phyloP scores from a whole-genome alignment of 2,888 invertebrate species.

The Dynastes maya region DNA sequence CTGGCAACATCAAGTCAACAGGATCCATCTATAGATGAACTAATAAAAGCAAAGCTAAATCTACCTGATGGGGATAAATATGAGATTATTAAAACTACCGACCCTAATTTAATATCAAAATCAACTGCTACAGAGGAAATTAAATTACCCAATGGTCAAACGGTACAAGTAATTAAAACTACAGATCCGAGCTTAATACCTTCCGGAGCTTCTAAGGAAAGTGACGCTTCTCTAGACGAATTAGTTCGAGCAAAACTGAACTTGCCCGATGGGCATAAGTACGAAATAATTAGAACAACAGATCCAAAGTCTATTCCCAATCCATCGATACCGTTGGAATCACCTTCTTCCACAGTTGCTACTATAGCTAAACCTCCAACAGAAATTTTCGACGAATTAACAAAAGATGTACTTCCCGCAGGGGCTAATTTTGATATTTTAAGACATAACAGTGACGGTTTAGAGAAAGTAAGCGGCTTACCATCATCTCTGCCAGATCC shows the following conservation, averaged over 20 bases:
- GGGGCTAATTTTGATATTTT: slow-evolving; percentile 87
- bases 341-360: slow-evolving; percentile 71
- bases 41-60: slow-evolving; percentile 24
- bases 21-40: slow-evolving; percentile 65
- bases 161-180: slow-evolving; percentile 72
- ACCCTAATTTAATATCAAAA: slow-evolving; percentile 74
- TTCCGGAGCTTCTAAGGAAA: slow-evolving; percentile 58
- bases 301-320: slow-evolving; percentile 44
- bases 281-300: slow-evolving; percentile 43
- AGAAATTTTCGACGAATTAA: slow-evolving; percentile 82
- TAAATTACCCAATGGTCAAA: slow-evolving; percentile 66
- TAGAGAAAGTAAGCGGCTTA: slow-evolving; percentile 79
- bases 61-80: slow-evolving; percentile 83
- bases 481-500: slow-evolving; percentile 76
- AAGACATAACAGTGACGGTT: slow-evolving; percentile 82
- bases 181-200: slow-evolving; percentile 76
- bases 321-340: slow-evolving; percentile 62
- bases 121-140: slow-evolving; percentile 63
- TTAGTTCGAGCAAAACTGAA: slow-evolving; percentile 57
- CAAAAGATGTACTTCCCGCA: slow-evolving; percentile 85
- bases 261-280: slow-evolving; percentile 46
- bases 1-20: slow-evolving; percentile 22
- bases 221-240: slow-evolving; percentile 63
- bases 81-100: slow-evolving; percentile 77
- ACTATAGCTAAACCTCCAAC: slow-evolving; percentile 74